Base-by-base conservation (phyloP, 2,113 vertebrate genomes). In the Aix galericulata region DNA sequence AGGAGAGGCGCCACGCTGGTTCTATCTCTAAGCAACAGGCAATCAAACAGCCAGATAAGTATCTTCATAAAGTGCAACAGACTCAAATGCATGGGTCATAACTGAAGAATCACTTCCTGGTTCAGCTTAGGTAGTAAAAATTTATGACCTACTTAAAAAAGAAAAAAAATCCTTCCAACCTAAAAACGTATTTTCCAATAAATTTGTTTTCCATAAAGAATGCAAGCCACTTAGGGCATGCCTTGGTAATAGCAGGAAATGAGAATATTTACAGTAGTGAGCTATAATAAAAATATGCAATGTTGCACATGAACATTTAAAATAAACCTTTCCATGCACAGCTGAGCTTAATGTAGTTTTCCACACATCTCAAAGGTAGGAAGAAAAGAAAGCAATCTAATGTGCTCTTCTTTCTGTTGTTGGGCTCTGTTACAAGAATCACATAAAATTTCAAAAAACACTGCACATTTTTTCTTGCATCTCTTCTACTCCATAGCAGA, bases 21-120 rank as follows among this genome's bases (percentile, higher is more conserved):
- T 82, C 56, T 85, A 98, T 97, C 98, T 98, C 98, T 94, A 94
- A 98, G 98, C 97, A 98, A 97, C 94, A 95, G 97, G 97, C 97
- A 97, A 97, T 97, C 97, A 97, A 97, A 97, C 69, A 95, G 88
- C 60, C 90, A 97, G 98, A 99, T 98, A 99, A 98, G 95, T 96
- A 98, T 98, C 98, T 97, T 97, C 97, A 96, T 91, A 93, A 96
- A 95, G 97, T 83, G 97, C 96, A 96, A 94, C 95, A 83, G 95
- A 88, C 95, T 97, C 84, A 25, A 97, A 88, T 26, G 73, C 94
- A 96, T 40, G 86, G 97, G 94, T 68, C 96, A 97, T 20, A 94
- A 82, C 91, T 88, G 82, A 72, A 79, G 94, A 96, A 97, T 96
- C 91, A 97, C 95, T 97, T 98, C 96, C 97, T 95, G 94, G 96